Evolutionary conservation across 2,113 vertebrate genomes (phyloP), one percentile per base, ranked within the genome.

Genomic region (Daubentonia madagascariensis): DNA sequence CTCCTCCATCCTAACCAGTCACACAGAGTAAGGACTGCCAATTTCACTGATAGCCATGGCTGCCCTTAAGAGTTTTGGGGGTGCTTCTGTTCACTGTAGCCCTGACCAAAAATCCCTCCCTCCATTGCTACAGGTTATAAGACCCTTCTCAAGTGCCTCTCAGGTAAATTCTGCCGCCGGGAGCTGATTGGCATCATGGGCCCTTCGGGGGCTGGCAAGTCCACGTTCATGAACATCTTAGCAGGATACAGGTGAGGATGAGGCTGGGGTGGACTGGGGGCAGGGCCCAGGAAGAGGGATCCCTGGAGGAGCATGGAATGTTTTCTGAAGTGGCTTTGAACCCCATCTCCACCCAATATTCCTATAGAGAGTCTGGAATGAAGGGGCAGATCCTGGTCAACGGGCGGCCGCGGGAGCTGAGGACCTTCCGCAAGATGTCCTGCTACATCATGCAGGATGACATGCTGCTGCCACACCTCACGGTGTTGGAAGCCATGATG

Each of bases 361-460:
- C 89, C 94, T 40, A 17, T 98, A 99, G 99, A 98, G 99, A 99
- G 98, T 99, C 99, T 0, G 99, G 99, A 30, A 99, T 99, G 99
- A 99, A 99, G 98, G 99, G 99, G 11, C 99, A 99, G 98, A 99
- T 99, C 97, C 97, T 99, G 97, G 99, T 99, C 92, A 99, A 99
- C 0, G 99, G 99, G 30, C 98, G 99, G 48, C 99, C 98, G 0
- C 98, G 99, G 96, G 99, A 99, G 80, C 99, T 99, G 97, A 99
- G 99, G 81, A 99, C 99, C 50, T 99, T 99, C 98, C 99, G 99
- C 87, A 99, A 99, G 99, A 99, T 99, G 99, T 99, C 99, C 78
- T 99, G 99, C 97, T 99, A 99, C 98, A 99, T 99, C 98, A 99
- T 99, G 99, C 99, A 99, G 98, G 99, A 99, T 0, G 99, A 99